Percentiles rank a stretch among this genome's conserved stretches.
phyloP scores from a whole-genome alignment of 2,113 vertebrate genomes.

The Salminus brasiliensis region DNA sequence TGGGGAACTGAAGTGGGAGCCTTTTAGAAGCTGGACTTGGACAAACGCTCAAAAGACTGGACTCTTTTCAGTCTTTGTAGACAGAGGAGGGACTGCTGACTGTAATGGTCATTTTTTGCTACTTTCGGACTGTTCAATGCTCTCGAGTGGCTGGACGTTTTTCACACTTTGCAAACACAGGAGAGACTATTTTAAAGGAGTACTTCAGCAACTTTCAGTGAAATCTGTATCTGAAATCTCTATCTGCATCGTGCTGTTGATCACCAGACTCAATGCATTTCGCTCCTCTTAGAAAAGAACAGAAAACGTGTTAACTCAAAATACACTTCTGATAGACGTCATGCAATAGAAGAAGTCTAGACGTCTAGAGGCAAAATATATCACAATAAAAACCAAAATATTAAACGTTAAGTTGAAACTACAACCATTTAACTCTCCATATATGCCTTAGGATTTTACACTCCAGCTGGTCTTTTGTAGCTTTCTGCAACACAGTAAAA shows the following conservation, averaged over 20 bases:
- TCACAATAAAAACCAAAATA: too few relatives aligned
- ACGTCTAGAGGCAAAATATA: too few relatives aligned
- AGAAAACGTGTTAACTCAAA: not conserved
- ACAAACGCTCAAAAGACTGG: conserved; percentile 3
- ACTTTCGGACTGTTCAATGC: not conserved
- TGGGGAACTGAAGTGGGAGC: conserved; percentile 96
- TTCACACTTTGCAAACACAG: not conserved
- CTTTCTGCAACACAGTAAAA: too few relatives aligned
- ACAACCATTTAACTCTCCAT: too few relatives aligned
- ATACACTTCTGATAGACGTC: not conserved
- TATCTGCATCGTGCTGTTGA: not conserved
- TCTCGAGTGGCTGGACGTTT: not conserved
- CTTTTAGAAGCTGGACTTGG: conserved; percentile 71
- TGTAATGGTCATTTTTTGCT: not conserved
- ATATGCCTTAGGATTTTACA: too few relatives aligned
- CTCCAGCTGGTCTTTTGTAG: too few relatives aligned
- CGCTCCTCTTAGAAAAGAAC: not conserved
- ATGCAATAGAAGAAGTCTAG: too few relatives aligned
- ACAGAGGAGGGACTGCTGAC: conserved; percentile 12
- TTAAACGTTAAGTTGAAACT: too few relatives aligned
- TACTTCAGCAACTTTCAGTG: not conserved
- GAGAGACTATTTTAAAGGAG: not conserved
- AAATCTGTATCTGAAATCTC: not conserved
- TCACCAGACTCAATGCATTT: not conserved
- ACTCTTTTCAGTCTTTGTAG: conserved; percentile 39